Percentiles rank a stretch among this genome's conserved stretches.
Conservation (phyloP, 2,797 vertebrate species). For the Gambelia wislizenii region DNA sequence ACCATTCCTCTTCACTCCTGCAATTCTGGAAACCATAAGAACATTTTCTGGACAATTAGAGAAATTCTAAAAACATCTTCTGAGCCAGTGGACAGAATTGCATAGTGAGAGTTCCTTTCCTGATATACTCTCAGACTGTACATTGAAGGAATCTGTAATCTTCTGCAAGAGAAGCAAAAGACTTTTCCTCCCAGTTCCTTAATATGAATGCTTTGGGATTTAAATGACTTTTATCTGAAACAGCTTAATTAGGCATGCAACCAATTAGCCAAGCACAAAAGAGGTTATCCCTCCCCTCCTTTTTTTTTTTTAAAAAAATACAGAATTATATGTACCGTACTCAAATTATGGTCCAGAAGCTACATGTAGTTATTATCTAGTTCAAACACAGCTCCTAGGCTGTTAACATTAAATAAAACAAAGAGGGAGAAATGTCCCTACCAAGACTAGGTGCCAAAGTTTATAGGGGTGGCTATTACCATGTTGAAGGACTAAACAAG, state of each 20-base stretch:
- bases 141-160: neutral
- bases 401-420: conserved; percentile 1
- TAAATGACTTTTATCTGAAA: neutral
- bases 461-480: neutral
- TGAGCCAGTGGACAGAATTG: neutral
- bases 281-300: neutral
- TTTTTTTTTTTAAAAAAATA: neutral
- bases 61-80: neutral
- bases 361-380: conserved; percentile 1
- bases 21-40: neutral
- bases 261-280: conserved; percentile 1
- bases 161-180: neutral
- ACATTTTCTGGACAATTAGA: neutral
- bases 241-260: neutral
- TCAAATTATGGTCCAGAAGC: conserved; percentile 3
- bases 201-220: neutral
- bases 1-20: neutral
- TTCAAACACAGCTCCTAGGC: neutral
- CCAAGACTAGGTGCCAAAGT: neutral
- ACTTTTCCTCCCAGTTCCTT: neutral
- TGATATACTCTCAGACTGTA: neutral
- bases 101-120: neutral
- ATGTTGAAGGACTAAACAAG: neutral
- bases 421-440: neutral
- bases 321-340: neutral